Percentiles rank a stretch among this genome's conserved stretches.
These are phyloP conservation scores for Ylistrum balloti DNA, from an alignment of 1,140 invertebrate genomes.

Conservation along the genomic window DNA sequence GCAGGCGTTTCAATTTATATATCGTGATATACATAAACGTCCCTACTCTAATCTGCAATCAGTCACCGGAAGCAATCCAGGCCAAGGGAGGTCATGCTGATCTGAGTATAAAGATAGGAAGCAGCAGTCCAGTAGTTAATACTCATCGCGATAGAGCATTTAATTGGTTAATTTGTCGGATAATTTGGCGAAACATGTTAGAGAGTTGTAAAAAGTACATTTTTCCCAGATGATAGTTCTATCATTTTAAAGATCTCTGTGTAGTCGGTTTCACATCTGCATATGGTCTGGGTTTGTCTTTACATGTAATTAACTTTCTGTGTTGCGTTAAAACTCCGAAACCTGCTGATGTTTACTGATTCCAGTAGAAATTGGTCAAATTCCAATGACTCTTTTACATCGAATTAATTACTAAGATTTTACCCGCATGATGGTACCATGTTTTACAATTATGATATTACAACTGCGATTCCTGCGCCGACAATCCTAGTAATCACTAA, in stretches of 20 bases:
- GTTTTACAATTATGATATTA: too few relatives aligned
- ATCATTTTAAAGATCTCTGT: not conserved
- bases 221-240: constrained; percentile 29
- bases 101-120: not conserved
- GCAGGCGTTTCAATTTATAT: not conserved
- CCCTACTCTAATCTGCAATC: not conserved
- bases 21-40: not conserved
- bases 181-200: not conserved
- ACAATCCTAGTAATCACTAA: too few relatives aligned
- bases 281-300: not conserved
- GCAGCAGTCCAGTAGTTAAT: not conserved
- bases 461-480: too few relatives aligned
- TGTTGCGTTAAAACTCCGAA: not conserved
- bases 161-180: constrained; percentile 5
- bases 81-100: constrained; percentile 36
- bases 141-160: constrained; percentile 18
- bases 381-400: too few relatives aligned
- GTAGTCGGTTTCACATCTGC: not conserved
- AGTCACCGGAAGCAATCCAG: not conserved
- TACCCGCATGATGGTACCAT: too few relatives aligned
- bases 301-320: not conserved
- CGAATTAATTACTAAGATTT: too few relatives aligned
- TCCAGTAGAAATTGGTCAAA: not conserved
- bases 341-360: not conserved
- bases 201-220: not conserved